Evolutionary conservation across 2,797 vertebrate species (phyloP).

Genomic region (Botia kubotai): DNA sequence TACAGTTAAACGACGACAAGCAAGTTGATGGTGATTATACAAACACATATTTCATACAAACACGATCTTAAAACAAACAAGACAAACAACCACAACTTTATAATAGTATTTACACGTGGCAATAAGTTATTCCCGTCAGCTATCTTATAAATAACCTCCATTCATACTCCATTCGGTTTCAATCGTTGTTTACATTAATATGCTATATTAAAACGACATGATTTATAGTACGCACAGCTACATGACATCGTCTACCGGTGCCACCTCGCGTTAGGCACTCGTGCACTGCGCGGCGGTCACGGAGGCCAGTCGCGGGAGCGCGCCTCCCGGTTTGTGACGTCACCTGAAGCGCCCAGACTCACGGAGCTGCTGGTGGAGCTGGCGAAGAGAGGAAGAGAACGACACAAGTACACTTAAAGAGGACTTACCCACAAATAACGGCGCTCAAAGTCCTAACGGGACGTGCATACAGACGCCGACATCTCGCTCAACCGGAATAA

Average conservation of each 20-base stretch:
- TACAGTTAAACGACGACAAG: no score
- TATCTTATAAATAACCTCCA: no score
- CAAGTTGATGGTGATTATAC: no score
- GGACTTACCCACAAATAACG: slow-evolving; percentile 36
- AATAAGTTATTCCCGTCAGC: no score
- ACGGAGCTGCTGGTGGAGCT: slow-evolving; percentile 58
- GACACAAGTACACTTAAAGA: slow-evolving; percentile 54
- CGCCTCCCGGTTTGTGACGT: slow-evolving; percentile 65
- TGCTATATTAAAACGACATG: no score
- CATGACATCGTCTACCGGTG: neutral
- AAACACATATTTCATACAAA: no score
- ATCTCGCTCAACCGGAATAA: slow-evolving; percentile 45
- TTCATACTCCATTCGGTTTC: no score
- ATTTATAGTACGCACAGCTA: no score
- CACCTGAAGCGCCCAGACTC: slow-evolving; percentile 65
- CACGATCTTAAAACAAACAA: no score
- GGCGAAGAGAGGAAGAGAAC: slow-evolving; percentile 50
- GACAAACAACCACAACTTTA: no score
- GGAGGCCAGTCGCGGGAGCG: slow-evolving; percentile 58
- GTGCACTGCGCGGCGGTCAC: slow-evolving; percentile 53
- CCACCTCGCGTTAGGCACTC: slow-evolving; percentile 16
- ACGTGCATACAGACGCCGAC: slow-evolving; percentile 26
- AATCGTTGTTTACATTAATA: no score
- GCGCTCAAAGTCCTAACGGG: slow-evolving; percentile 55
- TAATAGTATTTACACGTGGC: no score